A percentile compares a stretch with the other conserved stretches of the same genome.
phyloP scores from a whole-genome alignment of 2,113 vertebrate species.

The Conger conger region DNA sequence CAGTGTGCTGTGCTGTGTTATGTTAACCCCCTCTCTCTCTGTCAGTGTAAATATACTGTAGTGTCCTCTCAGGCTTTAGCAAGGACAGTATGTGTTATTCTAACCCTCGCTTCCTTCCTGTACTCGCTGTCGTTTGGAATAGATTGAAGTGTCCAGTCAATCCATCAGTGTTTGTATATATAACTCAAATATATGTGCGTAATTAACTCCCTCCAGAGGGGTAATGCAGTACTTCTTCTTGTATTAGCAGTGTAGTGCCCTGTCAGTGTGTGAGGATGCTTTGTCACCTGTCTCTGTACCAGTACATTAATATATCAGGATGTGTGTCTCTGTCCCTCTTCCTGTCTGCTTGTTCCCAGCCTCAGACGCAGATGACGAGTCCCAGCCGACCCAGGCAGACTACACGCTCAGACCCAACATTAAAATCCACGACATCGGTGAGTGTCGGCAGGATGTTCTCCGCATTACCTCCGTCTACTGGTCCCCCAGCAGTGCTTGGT shows the following conservation, averaged over 20 bases:
- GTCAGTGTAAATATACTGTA: conserved; percentile 44
- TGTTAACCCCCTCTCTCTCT: conserved; percentile 41
- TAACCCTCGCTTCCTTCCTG: conserved; percentile 35
- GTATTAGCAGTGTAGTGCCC: background rate
- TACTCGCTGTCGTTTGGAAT: conserved; percentile 27
- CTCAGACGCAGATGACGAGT: conserved; percentile 81
- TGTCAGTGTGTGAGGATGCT: background rate
- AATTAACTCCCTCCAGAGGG: background rate
- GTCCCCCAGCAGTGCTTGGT: background rate
- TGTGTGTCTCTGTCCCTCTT: conserved; percentile 33
- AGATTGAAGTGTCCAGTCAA: conserved; percentile 1
- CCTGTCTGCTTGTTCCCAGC: conserved; percentile 62
- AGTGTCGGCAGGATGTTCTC: conserved; percentile 50
- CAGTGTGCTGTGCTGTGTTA: conserved; percentile 50
- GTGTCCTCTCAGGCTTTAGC: conserved; percentile 31
- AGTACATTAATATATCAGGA: conserved; percentile 38
- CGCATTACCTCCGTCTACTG: background rate
- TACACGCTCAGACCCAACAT: conserved; percentile 91
- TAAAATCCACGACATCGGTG: conserved; percentile 91
- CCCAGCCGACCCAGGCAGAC: conserved; percentile 83
- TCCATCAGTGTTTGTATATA: background rate
- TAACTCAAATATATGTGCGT: background rate
- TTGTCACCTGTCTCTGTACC: conserved; percentile 6
- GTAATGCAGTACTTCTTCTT: conserved; percentile 24
- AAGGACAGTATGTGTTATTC: conserved; percentile 32